phyloP scores from a whole-genome alignment of 2,888 invertebrate species.

The Cremastinae sp. region DNA sequence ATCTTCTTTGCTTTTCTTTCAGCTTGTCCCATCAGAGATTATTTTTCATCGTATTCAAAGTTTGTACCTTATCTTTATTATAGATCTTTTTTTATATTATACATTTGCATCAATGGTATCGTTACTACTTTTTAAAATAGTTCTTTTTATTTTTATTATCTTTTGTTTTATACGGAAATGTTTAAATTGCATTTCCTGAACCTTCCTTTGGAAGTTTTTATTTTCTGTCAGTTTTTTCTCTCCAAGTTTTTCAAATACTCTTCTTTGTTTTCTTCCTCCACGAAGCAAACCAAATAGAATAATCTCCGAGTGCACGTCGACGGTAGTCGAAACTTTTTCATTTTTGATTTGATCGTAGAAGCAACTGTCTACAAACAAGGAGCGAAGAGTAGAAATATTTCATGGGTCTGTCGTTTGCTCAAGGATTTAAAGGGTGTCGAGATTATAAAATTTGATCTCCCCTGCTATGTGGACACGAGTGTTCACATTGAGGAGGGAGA shows the following conservation, averaged over 20 bases:
- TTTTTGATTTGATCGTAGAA: neutral
- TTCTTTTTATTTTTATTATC: no score
- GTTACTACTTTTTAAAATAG: no score
- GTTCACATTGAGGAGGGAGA: conserved; percentile 32
- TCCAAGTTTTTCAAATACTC: conserved; percentile 10
- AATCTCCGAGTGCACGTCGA: neutral
- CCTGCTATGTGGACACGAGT: conserved; percentile 31
- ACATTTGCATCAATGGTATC: no score
- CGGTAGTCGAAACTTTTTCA: neutral
- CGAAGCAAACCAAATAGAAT: neutral
- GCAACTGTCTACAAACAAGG: neutral
- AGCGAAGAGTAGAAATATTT: conserved; percentile 22
- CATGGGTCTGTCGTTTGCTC: conserved; percentile 42
- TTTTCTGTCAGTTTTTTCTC: no score
- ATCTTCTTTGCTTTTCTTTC: neutral
- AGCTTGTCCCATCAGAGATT: no score
- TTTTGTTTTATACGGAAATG: no score
- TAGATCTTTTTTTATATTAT: no score
- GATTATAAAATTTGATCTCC: conserved; percentile 72
- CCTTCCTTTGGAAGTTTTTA: no score
- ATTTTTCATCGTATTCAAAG: no score
- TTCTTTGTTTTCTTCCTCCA: conserved; percentile 14
- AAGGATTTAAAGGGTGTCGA: conserved; percentile 59
- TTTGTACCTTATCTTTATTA: no score
- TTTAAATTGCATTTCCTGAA: no score